Evolutionary conservation across 2,797 vertebrate genomes (phyloP), one percentile per base, ranked within the genome.

Genomic region (Chaetodon trifasciatus): DNA sequence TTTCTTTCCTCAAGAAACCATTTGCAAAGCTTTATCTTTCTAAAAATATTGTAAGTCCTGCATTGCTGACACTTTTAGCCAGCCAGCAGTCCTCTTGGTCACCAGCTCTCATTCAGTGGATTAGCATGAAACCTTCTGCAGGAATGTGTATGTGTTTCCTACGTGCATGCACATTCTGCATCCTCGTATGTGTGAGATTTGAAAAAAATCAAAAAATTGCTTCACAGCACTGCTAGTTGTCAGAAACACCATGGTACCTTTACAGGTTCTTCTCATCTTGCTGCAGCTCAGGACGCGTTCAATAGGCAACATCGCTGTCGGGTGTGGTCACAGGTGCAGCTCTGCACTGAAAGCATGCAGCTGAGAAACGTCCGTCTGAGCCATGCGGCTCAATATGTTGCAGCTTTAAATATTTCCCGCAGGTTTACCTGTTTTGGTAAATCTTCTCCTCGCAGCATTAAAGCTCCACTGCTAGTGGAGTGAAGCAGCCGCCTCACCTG

Each of bases 401-500:
- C 61, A 37, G 52, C 55, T 57, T 23, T 10, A 21, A 78, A 50
- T 60, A 19, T 73, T 53, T 73, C 75, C 44, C 86, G 5, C 68
- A 17, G 66, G 32, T 84, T 76, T 49, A 65, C 50, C 71, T 62
- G 68, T 78, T 88, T 78, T 88, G 52, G 4, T 66, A 76, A 82
- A 70, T 81, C 74, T 73, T 53, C 61, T 64, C 47, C 70, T 62
- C 2, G 7, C 52, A 24, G 70, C 61, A 78, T 73, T 86, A 70
- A 86, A 86, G 53, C 0, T 67, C 53, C 35, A 46, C 44, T 57
- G 12, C 76, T 46, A 21, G 74, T 85, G 1, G 47, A 82, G 85
- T 76, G 81, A 57, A 87, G 83, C 86, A 11, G 74, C 86, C 60
- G 7, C 88, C 69, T 85, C 81, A 72, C 77, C 78, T 73, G 63